These are phyloP conservation scores for Thripadectes ignobilis DNA, from an alignment of 2,797 vertebrate genomes.

Conservation along the genomic window DNA sequence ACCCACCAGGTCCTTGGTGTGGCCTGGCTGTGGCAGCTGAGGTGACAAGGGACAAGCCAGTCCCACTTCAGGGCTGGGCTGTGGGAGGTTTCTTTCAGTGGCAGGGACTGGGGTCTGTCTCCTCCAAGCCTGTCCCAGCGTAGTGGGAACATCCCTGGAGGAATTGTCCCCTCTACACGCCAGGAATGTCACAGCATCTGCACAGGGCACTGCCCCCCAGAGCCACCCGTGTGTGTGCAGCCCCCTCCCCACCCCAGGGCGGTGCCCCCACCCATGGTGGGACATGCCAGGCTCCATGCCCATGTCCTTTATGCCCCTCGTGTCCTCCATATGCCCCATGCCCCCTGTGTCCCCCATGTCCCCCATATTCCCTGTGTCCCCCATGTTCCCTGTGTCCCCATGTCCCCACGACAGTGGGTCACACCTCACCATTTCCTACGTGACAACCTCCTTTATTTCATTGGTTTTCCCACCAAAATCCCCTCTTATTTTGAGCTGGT, in stretches of 20 bases:
- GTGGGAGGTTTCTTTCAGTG: fast-evolving
- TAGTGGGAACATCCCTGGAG: fast-evolving
- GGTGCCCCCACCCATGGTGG: neutral
- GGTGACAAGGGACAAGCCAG: neutral
- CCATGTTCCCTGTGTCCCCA: neutral
- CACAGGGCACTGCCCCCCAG: neutral
- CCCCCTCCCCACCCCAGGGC: neutral
- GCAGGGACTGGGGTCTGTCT: neutral
- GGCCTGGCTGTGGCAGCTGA: neutral
- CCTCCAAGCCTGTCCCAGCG: neutral
- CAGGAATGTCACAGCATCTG: neutral
- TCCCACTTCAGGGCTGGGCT: neutral
- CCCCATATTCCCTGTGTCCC: no score
- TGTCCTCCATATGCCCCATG: no score
- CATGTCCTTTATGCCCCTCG: neutral
- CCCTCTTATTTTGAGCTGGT: neutral
- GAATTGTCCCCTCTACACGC: fast-evolving
- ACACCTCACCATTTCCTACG: neutral
- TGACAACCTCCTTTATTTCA: neutral
- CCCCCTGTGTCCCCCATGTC: no score
- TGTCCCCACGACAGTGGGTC: fast-evolving
- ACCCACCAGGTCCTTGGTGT: fast-evolving
- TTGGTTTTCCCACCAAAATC: neutral
- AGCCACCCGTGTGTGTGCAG: fast-evolving
- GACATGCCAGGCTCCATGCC: fast-evolving